These are phyloP conservation scores for Austrolebias charrua DNA, from an alignment of 2,797 vertebrate genomes.

Conservation along the genomic window DNA sequence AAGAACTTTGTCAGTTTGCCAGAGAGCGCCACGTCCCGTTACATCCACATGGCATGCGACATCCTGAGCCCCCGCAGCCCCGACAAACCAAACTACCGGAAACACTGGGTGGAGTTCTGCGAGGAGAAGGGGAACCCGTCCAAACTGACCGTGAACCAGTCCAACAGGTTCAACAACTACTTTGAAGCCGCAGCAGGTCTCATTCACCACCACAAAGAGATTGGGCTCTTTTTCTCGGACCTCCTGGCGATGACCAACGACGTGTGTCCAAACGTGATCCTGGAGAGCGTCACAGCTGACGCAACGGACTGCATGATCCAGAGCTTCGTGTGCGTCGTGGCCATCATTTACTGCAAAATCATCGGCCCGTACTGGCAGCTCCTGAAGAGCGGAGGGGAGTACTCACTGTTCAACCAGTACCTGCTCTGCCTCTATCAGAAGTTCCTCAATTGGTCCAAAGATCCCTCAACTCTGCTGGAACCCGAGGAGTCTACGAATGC, in stretches of 20 bases:
- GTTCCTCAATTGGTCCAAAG: constrained; percentile 78
- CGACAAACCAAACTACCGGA: constrained; percentile 58
- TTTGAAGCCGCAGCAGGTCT: constrained; percentile 78
- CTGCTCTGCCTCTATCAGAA: constrained; percentile 75
- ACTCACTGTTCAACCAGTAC: constrained; percentile 68
- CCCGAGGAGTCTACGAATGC: constrained; percentile 69
- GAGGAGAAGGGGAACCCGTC: constrained; percentile 76
- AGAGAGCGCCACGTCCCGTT: constrained; percentile 79
- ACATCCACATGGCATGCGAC: constrained; percentile 77
- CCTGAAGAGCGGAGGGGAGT: constrained; percentile 76
- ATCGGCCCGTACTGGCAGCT: constrained; percentile 84
- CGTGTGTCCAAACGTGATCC: constrained; percentile 63
- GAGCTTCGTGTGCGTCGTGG: constrained; percentile 77
- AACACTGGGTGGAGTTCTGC: constrained; percentile 81
- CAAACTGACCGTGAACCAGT: constrained; percentile 50
- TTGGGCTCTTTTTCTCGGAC: constrained; percentile 77
- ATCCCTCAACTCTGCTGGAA: constrained; percentile 69
- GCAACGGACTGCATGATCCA: constrained; percentile 75
- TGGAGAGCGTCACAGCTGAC: constrained; percentile 77
- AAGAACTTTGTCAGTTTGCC: constrained; percentile 71
- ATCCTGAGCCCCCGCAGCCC: constrained; percentile 61
- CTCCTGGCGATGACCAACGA: constrained; percentile 65
- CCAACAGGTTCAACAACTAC: constrained; percentile 72
- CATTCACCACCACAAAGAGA: constrained; percentile 78
- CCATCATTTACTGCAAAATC: constrained; percentile 80